Conservation (phyloP, 2,888 invertebrate genomes). For the Andricus curvator region DNA sequence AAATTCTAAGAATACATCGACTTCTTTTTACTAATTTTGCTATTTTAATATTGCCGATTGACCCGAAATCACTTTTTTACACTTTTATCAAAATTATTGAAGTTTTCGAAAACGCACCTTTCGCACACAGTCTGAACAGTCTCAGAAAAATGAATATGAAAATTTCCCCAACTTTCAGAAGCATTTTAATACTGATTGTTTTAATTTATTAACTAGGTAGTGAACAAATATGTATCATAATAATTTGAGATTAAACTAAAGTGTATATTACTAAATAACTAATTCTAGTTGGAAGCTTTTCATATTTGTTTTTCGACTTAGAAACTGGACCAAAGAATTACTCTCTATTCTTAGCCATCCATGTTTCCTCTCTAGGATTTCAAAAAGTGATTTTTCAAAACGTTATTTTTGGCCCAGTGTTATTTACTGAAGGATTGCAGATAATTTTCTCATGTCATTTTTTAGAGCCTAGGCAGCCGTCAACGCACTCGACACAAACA, state of each 20-base stretch:
- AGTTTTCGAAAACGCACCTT: background rate
- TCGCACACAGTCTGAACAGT: background rate
- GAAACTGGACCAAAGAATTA: background rate
- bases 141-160: background rate
- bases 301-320: background rate
- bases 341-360: too few relatives aligned
- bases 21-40: too few relatives aligned
- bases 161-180: background rate
- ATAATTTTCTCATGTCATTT: slow-evolving; percentile 65
- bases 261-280: background rate
- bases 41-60: too few relatives aligned
- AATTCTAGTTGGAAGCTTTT: background rate
- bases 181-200: background rate
- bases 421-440: slow-evolving; percentile 8
- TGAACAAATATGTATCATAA: background rate
- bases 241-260: background rate
- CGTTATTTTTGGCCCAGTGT: too few relatives aligned
- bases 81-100: background rate
- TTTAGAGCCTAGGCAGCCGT: slow-evolving; percentile 57
- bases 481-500: slow-evolving; percentile 30
- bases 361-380: too few relatives aligned
- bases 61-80: too few relatives aligned
- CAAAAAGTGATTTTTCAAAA: too few relatives aligned
- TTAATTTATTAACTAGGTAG: background rate
- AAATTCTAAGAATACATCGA: slow-evolving; percentile 11